Conservation (phyloP, 2,113 vertebrate species). For the Tragelaphus buxtoni region DNA sequence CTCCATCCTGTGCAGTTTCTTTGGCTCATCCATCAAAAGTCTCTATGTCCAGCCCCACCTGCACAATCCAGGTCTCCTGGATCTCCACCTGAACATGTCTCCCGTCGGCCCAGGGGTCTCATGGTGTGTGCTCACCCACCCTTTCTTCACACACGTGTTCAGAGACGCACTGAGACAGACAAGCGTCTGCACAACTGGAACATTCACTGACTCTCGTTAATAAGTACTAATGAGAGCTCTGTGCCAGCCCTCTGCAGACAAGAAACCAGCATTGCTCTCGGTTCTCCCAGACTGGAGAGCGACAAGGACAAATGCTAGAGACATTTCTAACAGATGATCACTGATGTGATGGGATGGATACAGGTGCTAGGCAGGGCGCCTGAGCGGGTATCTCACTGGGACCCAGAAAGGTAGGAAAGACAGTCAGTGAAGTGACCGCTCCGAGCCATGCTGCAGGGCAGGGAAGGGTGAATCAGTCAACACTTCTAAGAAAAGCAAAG, state of each 20-base stretch:
- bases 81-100: neutral
- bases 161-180: neutral
- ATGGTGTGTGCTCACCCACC: too few relatives aligned
- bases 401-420: too few relatives aligned
- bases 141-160: neutral
- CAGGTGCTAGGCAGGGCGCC: rapidly evolving
- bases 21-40: too few relatives aligned
- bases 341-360: neutral
- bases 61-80: neutral
- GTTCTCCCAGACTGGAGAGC: neutral
- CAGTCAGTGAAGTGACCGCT: neutral
- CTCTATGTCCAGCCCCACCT: too few relatives aligned
- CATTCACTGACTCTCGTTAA: rapidly evolving
- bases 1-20: neutral
- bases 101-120: neutral
- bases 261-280: rapidly evolving
- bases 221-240: neutral
- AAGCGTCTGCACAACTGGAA: too few relatives aligned
- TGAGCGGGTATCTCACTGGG: rapidly evolving
- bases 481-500: neutral
- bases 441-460: neutral
- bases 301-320: rapidly evolving
- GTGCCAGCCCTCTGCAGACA: too few relatives aligned
- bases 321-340: rapidly evolving
- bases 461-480: neutral